phyloP scores from a whole-genome alignment of 1,140 invertebrate species.

The Schmidtea mediterranea region DNA sequence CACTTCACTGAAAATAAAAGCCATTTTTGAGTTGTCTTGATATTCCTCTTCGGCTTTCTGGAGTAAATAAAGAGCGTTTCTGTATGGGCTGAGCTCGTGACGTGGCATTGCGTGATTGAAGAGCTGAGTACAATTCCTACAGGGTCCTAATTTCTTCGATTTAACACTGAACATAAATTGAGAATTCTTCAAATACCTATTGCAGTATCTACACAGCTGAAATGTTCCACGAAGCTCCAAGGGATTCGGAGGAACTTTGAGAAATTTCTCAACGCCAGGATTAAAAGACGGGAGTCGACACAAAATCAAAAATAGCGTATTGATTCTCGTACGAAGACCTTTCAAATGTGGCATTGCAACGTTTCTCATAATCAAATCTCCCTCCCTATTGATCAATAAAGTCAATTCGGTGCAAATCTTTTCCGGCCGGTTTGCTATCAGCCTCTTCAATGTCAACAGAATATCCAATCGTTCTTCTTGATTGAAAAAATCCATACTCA shows the following conservation, averaged over 20 bases:
- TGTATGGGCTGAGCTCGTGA: constrained; percentile 23
- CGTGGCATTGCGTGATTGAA: constrained; percentile 24
- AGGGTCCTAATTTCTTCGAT: constrained; percentile 20
- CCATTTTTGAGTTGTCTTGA: constrained; percentile 4
- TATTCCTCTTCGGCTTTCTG: constrained; percentile 20
- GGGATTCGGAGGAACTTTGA: neutral
- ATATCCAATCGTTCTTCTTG: constrained; percentile 27
- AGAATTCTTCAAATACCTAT: neutral
- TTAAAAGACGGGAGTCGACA: constrained; percentile 27
- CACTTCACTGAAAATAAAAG: constrained; percentile 19
- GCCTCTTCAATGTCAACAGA: constrained; percentile 25
- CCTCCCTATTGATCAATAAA: constrained; percentile 26
- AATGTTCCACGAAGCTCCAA: neutral
- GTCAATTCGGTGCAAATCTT: constrained; percentile 28
- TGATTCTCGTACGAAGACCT: constrained; percentile 24
- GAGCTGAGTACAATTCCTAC: constrained; percentile 18
- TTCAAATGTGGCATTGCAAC: constrained; percentile 22
- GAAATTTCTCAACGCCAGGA: constrained; percentile 21
- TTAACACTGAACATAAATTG: constrained; percentile 15
- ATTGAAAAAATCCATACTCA: constrained; percentile 26
- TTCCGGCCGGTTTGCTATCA: constrained; percentile 11
- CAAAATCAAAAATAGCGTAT: constrained; percentile 26
- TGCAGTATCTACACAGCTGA: neutral
- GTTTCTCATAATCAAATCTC: constrained; percentile 25
- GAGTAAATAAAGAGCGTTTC: constrained; percentile 22